Evolutionary conservation across 2,113 vertebrate species (phyloP), one percentile per base, ranked within the genome.

Genomic region (Columbina picui): DNA sequence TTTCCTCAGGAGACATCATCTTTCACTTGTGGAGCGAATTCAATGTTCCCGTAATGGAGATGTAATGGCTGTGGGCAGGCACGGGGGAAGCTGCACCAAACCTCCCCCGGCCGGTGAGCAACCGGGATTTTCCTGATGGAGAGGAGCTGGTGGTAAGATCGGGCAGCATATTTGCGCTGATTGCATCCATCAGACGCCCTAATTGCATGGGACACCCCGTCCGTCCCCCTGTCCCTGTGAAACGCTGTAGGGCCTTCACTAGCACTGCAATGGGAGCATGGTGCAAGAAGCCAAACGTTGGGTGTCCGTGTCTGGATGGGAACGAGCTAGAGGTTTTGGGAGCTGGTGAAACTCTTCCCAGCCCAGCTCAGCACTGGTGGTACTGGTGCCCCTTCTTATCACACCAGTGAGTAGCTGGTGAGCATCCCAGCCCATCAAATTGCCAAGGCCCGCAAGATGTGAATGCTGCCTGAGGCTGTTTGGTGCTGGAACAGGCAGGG

Each of bases 191-290:
- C 64, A 67, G 36, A n/a, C 30, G 13, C 6, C 63, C n/a, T 36
- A 83, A 74, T 6, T 9, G 8, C 9, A 14, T 5, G 34, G 65
- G 56, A 64, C 39, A 27, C 12, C 5, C 9, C 0, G 8, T 34
- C 39, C 3, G 0, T 26, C 17, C 6, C 21, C 39, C 11, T 1
- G 0, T 50, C 36, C 11, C 38, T 2, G 2, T 1, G 6, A 59
- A 61, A 57, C 1, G 9, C 14, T 3, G 2, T 0, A 0, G 4
- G 13, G 47, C 25, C 29, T 32, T 78, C 38, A 17, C 38, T 3
- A 3, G 9, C 1, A 2, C 26, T 3, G 16, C 1, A 1, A 13
- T 10, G 50, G 19, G 32, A 70, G 29, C 30, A 36, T 0, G 1
- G 52, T 4, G 2, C 12, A 30, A 56, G 27, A 61, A 7, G 59